Evolutionary conservation across 2,888 invertebrate species (phyloP), one percentile per base, ranked within the genome.

Genomic region (Epirrhoe alternata): DNA sequence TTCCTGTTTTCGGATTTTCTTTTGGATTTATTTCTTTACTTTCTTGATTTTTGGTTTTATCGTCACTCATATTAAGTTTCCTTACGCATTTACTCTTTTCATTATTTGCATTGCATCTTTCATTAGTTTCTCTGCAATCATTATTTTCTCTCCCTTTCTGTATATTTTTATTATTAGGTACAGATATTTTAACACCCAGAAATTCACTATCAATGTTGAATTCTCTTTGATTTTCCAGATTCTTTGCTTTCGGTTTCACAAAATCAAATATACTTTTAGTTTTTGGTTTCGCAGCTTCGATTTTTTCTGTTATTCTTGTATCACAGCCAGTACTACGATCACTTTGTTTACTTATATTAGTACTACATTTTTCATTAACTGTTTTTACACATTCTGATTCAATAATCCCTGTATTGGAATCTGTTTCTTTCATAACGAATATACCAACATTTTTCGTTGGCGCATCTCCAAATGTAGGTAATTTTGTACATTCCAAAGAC

Each of bases 141-240:
- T 45, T 5, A 8, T 8, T 45, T 6, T 45, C 45, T 14, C 5
- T 5, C 33, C 33, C 33, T 14, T 52, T 30, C 14, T 50, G 50
- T 52, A 14, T 10, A 30, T 2, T 5, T 31, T 8, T 14, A 24
- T 54, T 55, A 38, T 61, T 61, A 2, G 61, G 61, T 50, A 61
- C 10, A 38, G 55, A 12, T 50, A 61, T 55, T 61, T 74, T 74
- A 67, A 12, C 51, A 60, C n/a, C 64, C 56, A 64, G 52, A 57
- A 10, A 35, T 53, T 57, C 38, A 0, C 24, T 50, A 45, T 52
- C 14, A 6, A 54, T 58, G 31, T 63, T 52, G 12, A 61, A 55
- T 17, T 31, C 49, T 42, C 59, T 59, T 31, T 17, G 31, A 6
- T 45, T 35, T 17, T 35, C 14, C 38, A 30, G 31, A 58, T 47